Percentiles rank a stretch among this genome's conserved stretches.
These are phyloP conservation scores for Tachuris rubrigastra DNA, from an alignment of 2,113 vertebrate genomes.

Conservation along the genomic window DNA sequence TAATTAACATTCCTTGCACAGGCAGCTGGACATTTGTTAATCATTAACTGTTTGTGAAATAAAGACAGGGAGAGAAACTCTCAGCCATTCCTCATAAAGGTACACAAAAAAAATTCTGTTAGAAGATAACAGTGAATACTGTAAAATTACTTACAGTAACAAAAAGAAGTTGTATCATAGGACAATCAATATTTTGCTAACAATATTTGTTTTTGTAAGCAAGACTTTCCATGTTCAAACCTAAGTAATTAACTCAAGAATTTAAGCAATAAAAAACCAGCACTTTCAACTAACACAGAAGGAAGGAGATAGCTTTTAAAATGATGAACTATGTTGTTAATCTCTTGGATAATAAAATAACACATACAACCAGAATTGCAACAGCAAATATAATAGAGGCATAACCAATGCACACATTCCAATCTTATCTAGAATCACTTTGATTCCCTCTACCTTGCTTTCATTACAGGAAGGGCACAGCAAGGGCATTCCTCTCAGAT, in stretches of 20 bases:
- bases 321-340: constrained; percentile 9
- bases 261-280: not conserved
- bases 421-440: constrained; percentile 71
- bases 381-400: constrained; percentile 51
- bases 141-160: constrained; percentile 52
- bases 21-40: constrained; percentile 63
- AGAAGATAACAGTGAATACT: constrained; percentile 52
- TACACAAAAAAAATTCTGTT: not conserved
- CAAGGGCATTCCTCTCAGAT: constrained; percentile 61
- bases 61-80: not conserved
- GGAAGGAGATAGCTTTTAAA: not conserved
- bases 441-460: constrained; percentile 68
- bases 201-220: constrained; percentile 67
- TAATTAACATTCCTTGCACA: constrained; percentile 69
- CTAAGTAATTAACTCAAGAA: constrained; percentile 62
- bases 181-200: constrained; percentile 67
- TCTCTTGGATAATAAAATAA: constrained; percentile 19
- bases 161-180: constrained; percentile 54
- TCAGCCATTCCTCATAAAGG: not conserved
- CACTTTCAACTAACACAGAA: not conserved
- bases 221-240: constrained; percentile 70
- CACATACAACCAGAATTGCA: not conserved
- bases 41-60: constrained; percentile 58
- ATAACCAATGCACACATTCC: constrained; percentile 60
- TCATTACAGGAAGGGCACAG: constrained; percentile 73